Evolutionary conservation across 2,113 vertebrate genomes (phyloP).

Genomic region (Gymnorhina tibicen): DNA sequence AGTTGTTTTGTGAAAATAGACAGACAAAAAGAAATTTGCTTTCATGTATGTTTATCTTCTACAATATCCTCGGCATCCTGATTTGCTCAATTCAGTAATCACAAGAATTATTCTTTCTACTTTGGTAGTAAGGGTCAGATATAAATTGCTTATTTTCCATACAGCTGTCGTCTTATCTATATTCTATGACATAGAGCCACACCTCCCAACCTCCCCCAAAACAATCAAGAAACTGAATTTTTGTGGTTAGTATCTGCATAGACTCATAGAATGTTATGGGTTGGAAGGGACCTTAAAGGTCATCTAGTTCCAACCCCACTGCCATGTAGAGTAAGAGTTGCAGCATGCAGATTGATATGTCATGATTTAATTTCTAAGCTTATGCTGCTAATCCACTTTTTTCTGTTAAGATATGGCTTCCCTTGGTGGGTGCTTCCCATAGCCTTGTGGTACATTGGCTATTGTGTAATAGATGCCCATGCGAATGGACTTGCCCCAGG

Average conservation of each 20-base stretch:
- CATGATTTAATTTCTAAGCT: background rate
- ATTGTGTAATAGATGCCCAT: background rate
- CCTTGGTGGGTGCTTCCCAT: accelerated
- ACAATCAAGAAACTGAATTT: background rate
- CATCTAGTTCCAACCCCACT: background rate
- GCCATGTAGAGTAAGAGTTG: background rate
- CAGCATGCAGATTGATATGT: background rate
- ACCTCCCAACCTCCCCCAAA: background rate
- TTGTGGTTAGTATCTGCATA: background rate
- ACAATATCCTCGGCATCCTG: background rate
- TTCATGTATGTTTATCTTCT: slow-evolving; percentile 1
- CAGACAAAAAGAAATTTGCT: background rate
- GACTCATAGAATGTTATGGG: background rate
- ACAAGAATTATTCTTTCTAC: background rate
- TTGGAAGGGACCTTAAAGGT: background rate
- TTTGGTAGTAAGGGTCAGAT: background rate
- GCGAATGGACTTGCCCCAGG: background rate
- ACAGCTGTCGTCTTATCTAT: background rate
- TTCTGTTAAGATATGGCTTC: background rate
- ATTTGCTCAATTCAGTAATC: background rate
- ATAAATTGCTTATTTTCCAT: background rate
- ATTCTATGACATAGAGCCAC: background rate
- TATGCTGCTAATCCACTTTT: background rate
- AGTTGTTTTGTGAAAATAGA: slow-evolving; percentile 9
- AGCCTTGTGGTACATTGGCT: background rate